Conservation (phyloP, 2,888 invertebrate species). For the Megalurothrips usitatus region DNA sequence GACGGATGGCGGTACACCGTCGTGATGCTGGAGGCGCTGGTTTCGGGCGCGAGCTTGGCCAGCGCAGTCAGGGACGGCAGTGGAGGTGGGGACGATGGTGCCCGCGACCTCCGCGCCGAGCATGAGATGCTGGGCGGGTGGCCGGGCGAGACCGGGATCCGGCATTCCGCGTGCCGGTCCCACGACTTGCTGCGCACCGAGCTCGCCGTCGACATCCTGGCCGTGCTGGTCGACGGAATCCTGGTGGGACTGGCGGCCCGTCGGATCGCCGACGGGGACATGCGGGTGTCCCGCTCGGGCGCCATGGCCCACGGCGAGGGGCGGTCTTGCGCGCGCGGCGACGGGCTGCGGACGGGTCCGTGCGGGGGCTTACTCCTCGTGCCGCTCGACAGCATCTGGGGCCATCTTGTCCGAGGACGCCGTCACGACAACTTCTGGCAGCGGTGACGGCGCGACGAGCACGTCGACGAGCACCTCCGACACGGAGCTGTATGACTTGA, state of each 20-base stretch:
- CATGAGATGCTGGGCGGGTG: background rate
- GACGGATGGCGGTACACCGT: background rate
- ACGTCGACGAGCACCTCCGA: background rate
- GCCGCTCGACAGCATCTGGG: background rate
- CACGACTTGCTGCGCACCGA: background rate
- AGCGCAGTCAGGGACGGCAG: background rate
- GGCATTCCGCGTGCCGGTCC: background rate
- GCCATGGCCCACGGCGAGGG: background rate
- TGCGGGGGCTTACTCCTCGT: background rate
- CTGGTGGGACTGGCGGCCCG: background rate
- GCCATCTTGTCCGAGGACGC: background rate
- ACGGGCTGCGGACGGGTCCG: background rate
- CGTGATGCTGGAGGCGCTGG: background rate
- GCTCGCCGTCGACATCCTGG: background rate
- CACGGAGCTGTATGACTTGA: background rate
- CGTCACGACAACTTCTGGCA: slow-evolving; percentile 1
- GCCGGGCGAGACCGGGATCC: background rate
- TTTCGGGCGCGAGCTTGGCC: background rate
- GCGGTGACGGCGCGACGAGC: background rate
- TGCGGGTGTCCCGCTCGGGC: background rate
- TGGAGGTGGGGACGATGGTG: background rate
- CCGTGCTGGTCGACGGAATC: background rate
- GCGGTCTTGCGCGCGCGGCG: background rate
- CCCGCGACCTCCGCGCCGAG: background rate
- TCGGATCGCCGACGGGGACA: background rate